Conservation (phyloP, 2,797 vertebrate species). For the Prunella strophiata region DNA sequence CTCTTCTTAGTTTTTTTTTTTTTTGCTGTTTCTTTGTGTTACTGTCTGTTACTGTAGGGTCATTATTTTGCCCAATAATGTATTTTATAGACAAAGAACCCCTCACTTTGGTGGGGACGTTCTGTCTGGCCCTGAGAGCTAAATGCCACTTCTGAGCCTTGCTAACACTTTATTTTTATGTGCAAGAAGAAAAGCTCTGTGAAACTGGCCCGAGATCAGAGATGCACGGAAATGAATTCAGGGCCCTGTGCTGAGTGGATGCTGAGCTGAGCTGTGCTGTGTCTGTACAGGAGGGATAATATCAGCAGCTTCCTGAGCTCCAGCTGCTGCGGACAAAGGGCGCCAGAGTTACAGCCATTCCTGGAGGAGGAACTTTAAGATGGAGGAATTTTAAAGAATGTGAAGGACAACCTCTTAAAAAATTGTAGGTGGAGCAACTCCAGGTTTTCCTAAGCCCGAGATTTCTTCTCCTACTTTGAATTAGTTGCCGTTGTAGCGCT, state of each 20-base stretch:
- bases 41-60: neutral
- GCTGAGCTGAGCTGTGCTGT: slow-evolving; percentile 8
- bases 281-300: slow-evolving; percentile 28
- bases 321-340: slow-evolving; percentile 68
- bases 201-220: slow-evolving; percentile 26
- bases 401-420: slow-evolving; percentile 54
- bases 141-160: neutral
- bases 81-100: neutral
- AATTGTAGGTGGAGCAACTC: slow-evolving; percentile 66
- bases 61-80: neutral
- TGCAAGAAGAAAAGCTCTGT: slow-evolving; percentile 22
- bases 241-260: neutral
- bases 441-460: slow-evolving; percentile 28
- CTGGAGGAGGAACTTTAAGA: slow-evolving; percentile 64
- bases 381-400: slow-evolving; percentile 63
- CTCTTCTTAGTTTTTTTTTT: neutral
- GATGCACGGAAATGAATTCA: neutral
- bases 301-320: slow-evolving; percentile 70
- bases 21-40: neutral
- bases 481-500: slow-evolving; percentile 11
- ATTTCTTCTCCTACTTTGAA: slow-evolving; percentile 62
- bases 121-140: neutral
- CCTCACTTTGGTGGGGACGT: neutral
- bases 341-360: slow-evolving; percentile 42
- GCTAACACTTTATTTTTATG: neutral